Evolutionary conservation across 2,797 vertebrate species (phyloP), one percentile per base, ranked within the genome.

Genomic region (Myoxocephalus aenaeus): DNA sequence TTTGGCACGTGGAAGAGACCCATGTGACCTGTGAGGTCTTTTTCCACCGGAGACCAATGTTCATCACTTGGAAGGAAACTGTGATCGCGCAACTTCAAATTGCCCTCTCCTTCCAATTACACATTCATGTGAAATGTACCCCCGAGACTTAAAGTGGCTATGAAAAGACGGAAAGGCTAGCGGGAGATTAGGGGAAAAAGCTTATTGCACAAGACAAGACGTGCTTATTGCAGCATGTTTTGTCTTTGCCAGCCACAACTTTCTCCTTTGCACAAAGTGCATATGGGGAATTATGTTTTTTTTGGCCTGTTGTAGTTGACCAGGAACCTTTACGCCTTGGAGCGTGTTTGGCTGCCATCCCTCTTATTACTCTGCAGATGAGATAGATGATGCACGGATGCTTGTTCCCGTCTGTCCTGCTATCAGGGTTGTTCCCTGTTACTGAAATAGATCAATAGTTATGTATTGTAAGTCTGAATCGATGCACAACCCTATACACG

Each of bases 181-280:
- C 15, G 68, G 76, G 54, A 32, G 25, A 79, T 36, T 20, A 18
- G 1, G 6, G 54, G 7, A 20, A 73, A 75, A 20, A 14, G 76
- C 70, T 73, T 73, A 70, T 79, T 59, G 42, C 20, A 72, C 42
- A 73, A 70, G 53, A 77, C 12, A 14, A 70, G 79, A 79, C 32
- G 27, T 65, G 74, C 77, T 80, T 70, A 70, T 34, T 17, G 48
- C 66, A 62, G 83, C 82, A 71, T 22, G n/a, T 70, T 85, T 70
- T 27, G 4, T 3, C n/a, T 50, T 68, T 54, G 25, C 48, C 50
- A n/a, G 54, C 32, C 22, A 32, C 32, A 63, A 48, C 65, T 57
- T 51, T 64, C 64, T 70, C 15, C 48, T 27, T n/a, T 61, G 38
- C 50, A 57, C 3, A 3, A 13, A 57, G 66, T 38, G 36, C 36